Conservation (phyloP, 37 sponge, comb jelly and placozoan species). For the Halichondria panicea region DNA sequence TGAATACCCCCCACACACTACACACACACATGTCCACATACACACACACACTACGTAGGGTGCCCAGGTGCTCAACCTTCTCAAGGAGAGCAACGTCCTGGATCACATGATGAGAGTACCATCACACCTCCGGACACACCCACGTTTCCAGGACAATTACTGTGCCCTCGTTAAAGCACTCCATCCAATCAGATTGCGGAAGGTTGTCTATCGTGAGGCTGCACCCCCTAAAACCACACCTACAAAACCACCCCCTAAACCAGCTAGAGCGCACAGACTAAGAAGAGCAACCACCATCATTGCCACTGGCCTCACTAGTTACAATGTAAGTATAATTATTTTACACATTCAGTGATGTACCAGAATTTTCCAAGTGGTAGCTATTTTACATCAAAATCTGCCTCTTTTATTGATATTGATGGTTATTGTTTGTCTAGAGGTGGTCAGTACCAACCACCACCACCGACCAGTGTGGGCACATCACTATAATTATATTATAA, state of each 20-base stretch:
- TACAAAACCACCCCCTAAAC: constrained; percentile 8
- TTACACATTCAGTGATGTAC: no score
- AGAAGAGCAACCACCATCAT: neutral
- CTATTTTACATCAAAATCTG: no score
- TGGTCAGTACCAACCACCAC: no score
- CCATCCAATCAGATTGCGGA: constrained; percentile 3
- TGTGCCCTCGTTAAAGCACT: constrained; percentile 28
- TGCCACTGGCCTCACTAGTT: neutral
- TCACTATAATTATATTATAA: no score
- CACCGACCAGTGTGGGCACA: no score
- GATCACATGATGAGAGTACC: constrained; percentile 34
- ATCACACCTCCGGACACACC: constrained; percentile 1
- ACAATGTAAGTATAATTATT: neutral
- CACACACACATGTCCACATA: no score
- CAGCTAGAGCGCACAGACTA: neutral
- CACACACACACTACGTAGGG: no score
- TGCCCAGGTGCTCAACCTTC: constrained; percentile 7
- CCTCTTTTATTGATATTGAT: no score
- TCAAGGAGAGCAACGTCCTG: constrained; percentile 8
- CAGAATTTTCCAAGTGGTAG: no score
- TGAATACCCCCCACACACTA: no score
- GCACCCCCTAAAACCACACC: constrained; percentile 3
- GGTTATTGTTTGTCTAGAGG: no score
- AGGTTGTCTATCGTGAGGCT: neutral
- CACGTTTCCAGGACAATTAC: neutral